These are phyloP conservation scores for Galerucella calmariensis DNA, from an alignment of 2,888 invertebrate species.

Conservation along the genomic window DNA sequence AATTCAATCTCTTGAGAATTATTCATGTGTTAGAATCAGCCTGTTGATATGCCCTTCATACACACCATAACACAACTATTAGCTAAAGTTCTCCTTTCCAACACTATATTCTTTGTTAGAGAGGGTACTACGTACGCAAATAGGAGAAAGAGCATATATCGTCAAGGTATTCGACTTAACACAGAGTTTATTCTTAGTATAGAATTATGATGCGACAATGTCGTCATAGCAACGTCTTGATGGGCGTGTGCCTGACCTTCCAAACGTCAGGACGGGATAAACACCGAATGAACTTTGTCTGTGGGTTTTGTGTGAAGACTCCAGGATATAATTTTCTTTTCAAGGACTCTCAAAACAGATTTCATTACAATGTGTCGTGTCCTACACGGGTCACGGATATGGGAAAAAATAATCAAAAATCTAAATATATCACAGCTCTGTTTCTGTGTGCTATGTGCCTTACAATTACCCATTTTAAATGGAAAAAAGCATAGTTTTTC, in stretches of 20 bases:
- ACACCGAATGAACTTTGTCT: conserved; percentile 24
- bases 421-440: neutral
- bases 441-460: too few species aligned
- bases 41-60: neutral
- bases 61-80: neutral
- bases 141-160: neutral
- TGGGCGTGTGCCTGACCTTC: conserved; percentile 46
- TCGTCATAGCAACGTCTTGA: conserved; percentile 52
- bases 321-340: conserved; percentile 16
- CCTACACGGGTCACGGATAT: neutral
- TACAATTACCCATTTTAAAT: too few species aligned
- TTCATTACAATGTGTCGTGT: neutral
- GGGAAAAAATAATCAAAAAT: neutral
- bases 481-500: too few species aligned
- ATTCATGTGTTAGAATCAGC: neutral
- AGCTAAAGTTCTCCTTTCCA: neutral
- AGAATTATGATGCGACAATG: conserved; percentile 49
- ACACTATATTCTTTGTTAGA: neutral
- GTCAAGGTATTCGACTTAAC: neutral
- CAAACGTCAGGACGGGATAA: conserved; percentile 19
- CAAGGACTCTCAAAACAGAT: conserved; percentile 4
- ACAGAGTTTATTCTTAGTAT: conserved; percentile 7
- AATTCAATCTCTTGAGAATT: neutral
- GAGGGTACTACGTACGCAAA: neutral
- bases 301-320: conserved; percentile 9